phyloP scores from a whole-genome alignment of 2,113 vertebrate genomes.

The Cochlearius cochlearius region DNA sequence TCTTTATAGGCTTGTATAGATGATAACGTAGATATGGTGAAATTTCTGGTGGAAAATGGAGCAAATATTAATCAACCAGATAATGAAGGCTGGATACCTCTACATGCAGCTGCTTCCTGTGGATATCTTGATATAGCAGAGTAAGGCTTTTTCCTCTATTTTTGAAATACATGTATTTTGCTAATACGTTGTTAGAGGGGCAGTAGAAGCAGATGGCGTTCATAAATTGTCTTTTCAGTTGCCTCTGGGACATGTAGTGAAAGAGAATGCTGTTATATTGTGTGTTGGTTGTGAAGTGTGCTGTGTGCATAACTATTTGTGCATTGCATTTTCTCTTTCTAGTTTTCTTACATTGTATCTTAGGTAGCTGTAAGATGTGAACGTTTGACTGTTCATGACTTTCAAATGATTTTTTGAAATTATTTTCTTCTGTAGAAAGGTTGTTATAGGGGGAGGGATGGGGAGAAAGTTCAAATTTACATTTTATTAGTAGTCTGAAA shows the following conservation, averaged over 20 bases:
- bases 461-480: background rate
- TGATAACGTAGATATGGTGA: slow-evolving; percentile 99
- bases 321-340: background rate
- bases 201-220: background rate
- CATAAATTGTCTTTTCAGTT: background rate
- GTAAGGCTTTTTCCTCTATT: slow-evolving; percentile 77
- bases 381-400: background rate
- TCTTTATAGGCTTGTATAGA: slow-evolving; percentile 95
- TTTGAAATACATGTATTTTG: slow-evolving; percentile 40
- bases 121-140: slow-evolving; percentile 98
- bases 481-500: background rate
- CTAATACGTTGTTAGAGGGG: background rate
- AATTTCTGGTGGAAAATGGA: slow-evolving; percentile 97
- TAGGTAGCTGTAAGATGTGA: background rate
- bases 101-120: slow-evolving; percentile 97
- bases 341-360: background rate
- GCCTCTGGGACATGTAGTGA: background rate
- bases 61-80: slow-evolving; percentile 98
- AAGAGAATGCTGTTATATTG: background rate
- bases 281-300: background rate
- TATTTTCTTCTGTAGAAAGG: background rate
- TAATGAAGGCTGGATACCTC: slow-evolving; percentile 99
- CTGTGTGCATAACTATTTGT: background rate
- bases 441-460: background rate
- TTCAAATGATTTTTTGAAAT: background rate